These are phyloP conservation scores for Drosophila kambysellisi DNA, from an alignment of 2,888 invertebrate species.

Conservation along the genomic window DNA sequence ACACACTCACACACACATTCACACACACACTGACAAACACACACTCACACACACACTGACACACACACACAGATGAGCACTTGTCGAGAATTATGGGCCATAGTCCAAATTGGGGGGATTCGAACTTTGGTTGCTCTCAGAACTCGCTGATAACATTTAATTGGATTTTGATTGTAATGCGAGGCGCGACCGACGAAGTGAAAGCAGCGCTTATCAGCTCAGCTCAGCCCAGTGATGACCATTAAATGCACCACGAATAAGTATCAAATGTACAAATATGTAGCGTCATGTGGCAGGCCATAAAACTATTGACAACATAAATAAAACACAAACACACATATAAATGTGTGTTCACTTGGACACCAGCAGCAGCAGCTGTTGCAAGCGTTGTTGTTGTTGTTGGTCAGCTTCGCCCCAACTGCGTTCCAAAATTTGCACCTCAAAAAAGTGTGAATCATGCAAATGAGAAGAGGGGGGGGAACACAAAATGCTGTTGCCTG, in stretches of 20 bases:
- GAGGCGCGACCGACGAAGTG: conserved; percentile 37
- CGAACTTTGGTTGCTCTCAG: conserved; percentile 47
- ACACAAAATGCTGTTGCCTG: conserved; percentile 22
- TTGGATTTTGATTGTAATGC: conserved; percentile 73
- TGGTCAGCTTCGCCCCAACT: conserved; percentile 40
- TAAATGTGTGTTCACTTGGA: neutral
- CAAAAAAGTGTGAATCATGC: conserved; percentile 66
- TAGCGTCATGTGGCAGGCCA: conserved; percentile 4
- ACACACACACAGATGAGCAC: neutral
- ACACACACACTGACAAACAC: neutral
- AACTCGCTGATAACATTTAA: conserved; percentile 68
- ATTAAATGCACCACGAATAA: conserved; percentile 15
- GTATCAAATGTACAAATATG: conserved; percentile 16
- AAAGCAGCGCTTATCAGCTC: conserved; percentile 58
- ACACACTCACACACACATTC: conserved; percentile 12
- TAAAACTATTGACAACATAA: conserved; percentile 11
- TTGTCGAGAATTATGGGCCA: conserved; percentile 26
- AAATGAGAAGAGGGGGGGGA: conserved; percentile 33
- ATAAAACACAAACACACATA: neutral
- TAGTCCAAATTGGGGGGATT: conserved; percentile 20
- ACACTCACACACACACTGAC: conserved; percentile 11
- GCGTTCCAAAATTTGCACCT: conserved; percentile 62
- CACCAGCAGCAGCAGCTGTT: conserved; percentile 16
- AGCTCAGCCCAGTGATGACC: conserved; percentile 14
- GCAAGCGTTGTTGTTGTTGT: conserved; percentile 15